Percentiles rank a stretch among this genome's conserved stretches.
Conservation (phyloP, 2,888 invertebrate genomes). For the Podotricha telesiphe region DNA sequence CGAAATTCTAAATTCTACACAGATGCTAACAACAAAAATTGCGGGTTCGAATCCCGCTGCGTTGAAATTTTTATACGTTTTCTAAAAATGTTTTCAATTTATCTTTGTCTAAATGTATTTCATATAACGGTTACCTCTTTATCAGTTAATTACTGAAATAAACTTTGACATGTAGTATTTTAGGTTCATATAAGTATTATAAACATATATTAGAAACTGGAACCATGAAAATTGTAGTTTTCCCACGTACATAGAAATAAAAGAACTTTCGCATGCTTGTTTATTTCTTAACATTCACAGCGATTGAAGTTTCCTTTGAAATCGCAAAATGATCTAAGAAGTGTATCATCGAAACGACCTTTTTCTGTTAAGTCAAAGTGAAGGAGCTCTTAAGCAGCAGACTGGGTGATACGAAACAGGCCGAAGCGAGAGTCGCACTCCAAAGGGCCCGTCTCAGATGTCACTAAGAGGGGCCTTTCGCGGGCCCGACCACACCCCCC, state of each 20-base stretch:
- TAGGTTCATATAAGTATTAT: too few relatives aligned
- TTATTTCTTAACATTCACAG: constrained; percentile 2
- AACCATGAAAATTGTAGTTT: too few relatives aligned
- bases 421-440: constrained; percentile 76
- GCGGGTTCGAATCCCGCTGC: too few relatives aligned
- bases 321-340: constrained; percentile 56
- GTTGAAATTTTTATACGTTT: too few relatives aligned
- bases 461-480: constrained; percentile 81
- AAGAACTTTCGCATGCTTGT: neutral
- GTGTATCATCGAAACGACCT: constrained; percentile 70
- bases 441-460: constrained; percentile 81
- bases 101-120: too few relatives aligned
- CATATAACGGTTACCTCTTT: too few relatives aligned
- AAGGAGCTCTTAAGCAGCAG: constrained; percentile 75
- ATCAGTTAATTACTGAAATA: too few relatives aligned
- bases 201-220: too few relatives aligned
- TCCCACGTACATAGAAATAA: neutral
- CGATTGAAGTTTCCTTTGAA: constrained; percentile 38
- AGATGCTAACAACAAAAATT: too few relatives aligned
- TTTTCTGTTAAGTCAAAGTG: constrained; percentile 81
- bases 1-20: too few relatives aligned
- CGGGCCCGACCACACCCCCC: constrained; percentile 80
- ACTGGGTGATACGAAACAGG: constrained; percentile 82
- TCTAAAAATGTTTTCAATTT: too few relatives aligned
- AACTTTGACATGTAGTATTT: too few relatives aligned